A percentile compares a stretch with the other conserved stretches of the same genome.
Evolutionary conservation across 2,113 vertebrate species (phyloP).

Genomic region (Cisticola juncidis): DNA sequence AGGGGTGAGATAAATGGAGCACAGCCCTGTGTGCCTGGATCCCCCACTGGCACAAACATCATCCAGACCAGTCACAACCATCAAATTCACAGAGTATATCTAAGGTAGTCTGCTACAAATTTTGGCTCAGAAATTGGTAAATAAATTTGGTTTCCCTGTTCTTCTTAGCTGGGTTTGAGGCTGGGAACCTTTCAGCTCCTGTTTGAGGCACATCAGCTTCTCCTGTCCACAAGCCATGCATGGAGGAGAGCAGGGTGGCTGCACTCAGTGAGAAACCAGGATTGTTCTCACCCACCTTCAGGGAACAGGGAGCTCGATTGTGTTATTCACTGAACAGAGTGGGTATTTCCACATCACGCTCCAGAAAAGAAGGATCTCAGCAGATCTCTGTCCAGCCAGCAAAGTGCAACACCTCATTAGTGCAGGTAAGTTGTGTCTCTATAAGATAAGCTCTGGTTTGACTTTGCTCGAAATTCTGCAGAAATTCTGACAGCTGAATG

Average conservation of each 20-base stretch:
- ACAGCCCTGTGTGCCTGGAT: neutral
- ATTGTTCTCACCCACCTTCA: neutral
- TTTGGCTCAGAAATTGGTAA: neutral
- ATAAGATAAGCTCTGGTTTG: rapidly evolving
- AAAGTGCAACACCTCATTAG: neutral
- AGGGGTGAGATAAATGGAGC: neutral
- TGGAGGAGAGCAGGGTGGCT: neutral
- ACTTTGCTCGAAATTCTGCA: neutral
- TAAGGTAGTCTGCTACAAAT: neutral
- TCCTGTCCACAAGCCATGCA: neutral
- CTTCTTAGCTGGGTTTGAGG: neutral
- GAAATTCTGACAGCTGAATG: neutral
- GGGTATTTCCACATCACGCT: neutral
- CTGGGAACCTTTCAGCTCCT: neutral
- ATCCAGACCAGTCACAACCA: neutral
- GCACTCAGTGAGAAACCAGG: neutral
- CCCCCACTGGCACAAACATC: neutral
- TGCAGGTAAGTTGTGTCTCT: neutral
- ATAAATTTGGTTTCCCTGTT: neutral
- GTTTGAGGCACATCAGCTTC: rapidly evolving
- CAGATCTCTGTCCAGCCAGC: neutral
- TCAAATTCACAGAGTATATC: neutral
- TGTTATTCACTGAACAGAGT: neutral
- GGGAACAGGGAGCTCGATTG: neutral
- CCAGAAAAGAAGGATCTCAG: neutral